Evolutionary conservation across 1,140 invertebrate genomes (phyloP).

Genomic region (Drosophila albomicans): DNA sequence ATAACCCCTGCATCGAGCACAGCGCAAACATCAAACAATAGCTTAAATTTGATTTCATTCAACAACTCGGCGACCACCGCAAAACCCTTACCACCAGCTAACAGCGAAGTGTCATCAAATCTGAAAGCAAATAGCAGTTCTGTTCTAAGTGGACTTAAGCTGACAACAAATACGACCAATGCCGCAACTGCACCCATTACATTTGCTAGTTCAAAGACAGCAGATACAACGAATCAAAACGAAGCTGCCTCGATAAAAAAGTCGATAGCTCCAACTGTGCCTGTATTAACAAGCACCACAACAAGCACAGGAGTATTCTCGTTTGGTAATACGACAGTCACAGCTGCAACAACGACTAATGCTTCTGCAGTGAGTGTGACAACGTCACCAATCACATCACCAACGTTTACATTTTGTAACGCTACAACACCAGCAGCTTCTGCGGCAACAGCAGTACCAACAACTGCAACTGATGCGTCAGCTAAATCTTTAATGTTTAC

Average conservation of each 20-base stretch:
- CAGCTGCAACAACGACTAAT: slow-evolving; percentile 10
- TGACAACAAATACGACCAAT: slow-evolving; percentile 4
- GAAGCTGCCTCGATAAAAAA: background rate
- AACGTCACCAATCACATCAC: slow-evolving; percentile 23
- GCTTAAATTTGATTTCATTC: slow-evolving; percentile 8
- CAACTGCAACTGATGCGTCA: slow-evolving; percentile 1
- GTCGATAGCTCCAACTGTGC: background rate
- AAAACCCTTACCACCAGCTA: background rate
- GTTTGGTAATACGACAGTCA: slow-evolving; percentile 16
- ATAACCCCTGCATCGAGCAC: slow-evolving; percentile 4
- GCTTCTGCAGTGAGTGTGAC: background rate
- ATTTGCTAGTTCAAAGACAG: slow-evolving; percentile 19
- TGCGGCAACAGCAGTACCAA: slow-evolving; percentile 1
- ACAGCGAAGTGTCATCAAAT: background rate
- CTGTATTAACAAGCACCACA: background rate
- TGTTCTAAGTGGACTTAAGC: background rate
- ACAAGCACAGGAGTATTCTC: slow-evolving; percentile 41
- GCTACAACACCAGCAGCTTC: background rate
- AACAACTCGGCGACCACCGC: background rate
- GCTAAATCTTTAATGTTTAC: slow-evolving; percentile 3
- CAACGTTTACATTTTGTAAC: slow-evolving; percentile 39
- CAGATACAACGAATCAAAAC: slow-evolving; percentile 15
- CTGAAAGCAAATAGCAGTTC: background rate
- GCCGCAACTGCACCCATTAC: slow-evolving; percentile 6
- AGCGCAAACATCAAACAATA: background rate